Evolutionary conservation across 2,888 invertebrate species (phyloP).

Genomic region (Cerceris ruficornis): DNA sequence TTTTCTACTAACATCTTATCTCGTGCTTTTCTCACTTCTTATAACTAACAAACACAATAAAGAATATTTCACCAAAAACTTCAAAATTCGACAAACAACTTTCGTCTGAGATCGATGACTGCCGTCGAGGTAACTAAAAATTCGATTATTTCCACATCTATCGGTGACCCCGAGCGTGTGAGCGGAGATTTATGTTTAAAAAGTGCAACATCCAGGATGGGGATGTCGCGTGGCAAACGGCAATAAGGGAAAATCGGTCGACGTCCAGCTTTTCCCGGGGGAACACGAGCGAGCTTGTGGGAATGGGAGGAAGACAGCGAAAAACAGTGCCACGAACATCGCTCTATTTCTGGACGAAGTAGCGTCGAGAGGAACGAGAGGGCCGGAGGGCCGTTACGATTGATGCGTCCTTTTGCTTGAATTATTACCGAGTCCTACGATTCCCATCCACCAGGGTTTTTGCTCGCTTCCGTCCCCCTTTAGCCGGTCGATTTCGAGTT

Average conservation of each 20-base stretch:
- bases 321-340: slow-evolving; percentile 51
- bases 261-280: slow-evolving; percentile 73
- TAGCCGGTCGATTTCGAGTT: slow-evolving; percentile 8
- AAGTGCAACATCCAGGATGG: slow-evolving; percentile 50
- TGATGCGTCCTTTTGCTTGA: slow-evolving; percentile 80
- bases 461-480: slow-evolving; percentile 26
- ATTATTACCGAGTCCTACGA: slow-evolving; percentile 72
- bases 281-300: slow-evolving; percentile 51
- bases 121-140: slow-evolving; percentile 69
- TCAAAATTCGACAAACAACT: not conserved
- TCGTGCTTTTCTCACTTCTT: not conserved
- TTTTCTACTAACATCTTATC: not conserved
- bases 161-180: slow-evolving; percentile 54
- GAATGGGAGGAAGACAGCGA: slow-evolving; percentile 52
- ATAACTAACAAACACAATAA: not conserved
- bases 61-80: not conserved
- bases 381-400: slow-evolving; percentile 67
- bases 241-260: slow-evolving; percentile 66
- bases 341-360: slow-evolving; percentile 70
- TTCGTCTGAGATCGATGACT: not conserved
- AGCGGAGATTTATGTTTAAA: slow-evolving; percentile 77
- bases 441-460: slow-evolving; percentile 37
- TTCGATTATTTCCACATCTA: slow-evolving; percentile 77
- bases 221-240: slow-evolving; percentile 57
- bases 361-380: slow-evolving; percentile 42